Percentiles rank a stretch among this genome's conserved stretches.
Evolutionary conservation across 2,113 vertebrate genomes (phyloP).

Genomic region (Candoia aspera): DNA sequence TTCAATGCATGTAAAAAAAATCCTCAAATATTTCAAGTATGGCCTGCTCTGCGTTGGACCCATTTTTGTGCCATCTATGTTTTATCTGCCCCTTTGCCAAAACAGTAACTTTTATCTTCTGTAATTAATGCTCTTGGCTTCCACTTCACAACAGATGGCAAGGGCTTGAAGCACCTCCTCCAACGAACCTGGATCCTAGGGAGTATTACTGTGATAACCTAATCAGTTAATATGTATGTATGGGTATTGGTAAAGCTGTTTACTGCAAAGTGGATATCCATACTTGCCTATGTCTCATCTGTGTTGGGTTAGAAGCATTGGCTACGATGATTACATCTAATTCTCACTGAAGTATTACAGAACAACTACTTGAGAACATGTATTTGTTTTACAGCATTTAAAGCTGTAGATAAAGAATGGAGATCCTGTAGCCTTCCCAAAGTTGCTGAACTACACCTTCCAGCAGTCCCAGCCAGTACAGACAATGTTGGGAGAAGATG

Average conservation of each 20-base stretch:
- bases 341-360: not conserved
- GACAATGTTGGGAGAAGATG: not conserved
- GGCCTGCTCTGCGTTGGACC: not conserved
- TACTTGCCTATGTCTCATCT: not conserved
- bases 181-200: not conserved
- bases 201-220: not conserved
- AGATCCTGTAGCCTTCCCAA: not conserved
- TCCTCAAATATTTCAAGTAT: not conserved
- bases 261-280: not conserved
- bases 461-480: not conserved
- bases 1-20: not conserved
- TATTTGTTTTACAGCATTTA: not conserved
- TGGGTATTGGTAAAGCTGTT: not conserved
- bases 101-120: not conserved
- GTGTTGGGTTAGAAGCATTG: not conserved
- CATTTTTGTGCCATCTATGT: not conserved
- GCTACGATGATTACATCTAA: not conserved
- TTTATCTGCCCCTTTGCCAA: not conserved
- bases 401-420: not conserved
- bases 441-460: not conserved
- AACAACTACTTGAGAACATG: not conserved
- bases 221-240: not conserved
- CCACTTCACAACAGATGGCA: not conserved
- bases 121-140: not conserved
- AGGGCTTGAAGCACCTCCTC: not conserved